These are phyloP conservation scores for Dynastes grantii DNA, from an alignment of 2,888 invertebrate species.

Conservation along the genomic window DNA sequence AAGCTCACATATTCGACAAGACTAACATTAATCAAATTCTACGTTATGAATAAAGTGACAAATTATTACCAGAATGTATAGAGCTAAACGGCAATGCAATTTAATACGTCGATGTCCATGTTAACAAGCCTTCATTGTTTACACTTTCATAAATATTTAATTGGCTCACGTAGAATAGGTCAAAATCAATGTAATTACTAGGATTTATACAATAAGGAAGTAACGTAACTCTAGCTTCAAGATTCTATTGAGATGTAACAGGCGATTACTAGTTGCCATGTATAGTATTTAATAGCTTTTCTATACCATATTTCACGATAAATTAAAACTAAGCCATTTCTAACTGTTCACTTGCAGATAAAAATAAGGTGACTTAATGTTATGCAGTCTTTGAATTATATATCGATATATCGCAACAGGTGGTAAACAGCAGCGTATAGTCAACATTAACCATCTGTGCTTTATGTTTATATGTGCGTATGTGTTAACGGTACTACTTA, in stretches of 20 bases:
- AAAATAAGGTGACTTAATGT: constrained; percentile 11
- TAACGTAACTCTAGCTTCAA: not conserved
- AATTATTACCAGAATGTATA: too few species aligned
- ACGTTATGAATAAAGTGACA: too few species aligned
- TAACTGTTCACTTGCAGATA: constrained; percentile 8
- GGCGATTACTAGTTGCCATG: not conserved
- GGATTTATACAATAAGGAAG: constrained; percentile 5
- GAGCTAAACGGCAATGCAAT: too few species aligned
- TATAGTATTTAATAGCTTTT: constrained; percentile 2
- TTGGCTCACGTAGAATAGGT: not conserved
- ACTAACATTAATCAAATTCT: too few species aligned
- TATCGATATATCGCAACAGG: constrained; percentile 28
- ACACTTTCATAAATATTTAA: not conserved
- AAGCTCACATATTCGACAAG: too few species aligned
- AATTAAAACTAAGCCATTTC: constrained; percentile 16
- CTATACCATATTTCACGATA: constrained; percentile 14
- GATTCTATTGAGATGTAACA: constrained; percentile 11
- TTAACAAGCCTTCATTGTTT: not conserved
- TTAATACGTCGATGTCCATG: not conserved
- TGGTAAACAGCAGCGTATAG: constrained; percentile 10
- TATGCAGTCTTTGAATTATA: constrained; percentile 9
- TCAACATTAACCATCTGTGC: constrained; percentile 12
- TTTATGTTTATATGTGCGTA: constrained; percentile 14
- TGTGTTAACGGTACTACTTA: constrained; percentile 14
- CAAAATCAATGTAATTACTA: constrained; percentile 1